phyloP scores from a whole-genome alignment of 1,140 invertebrate genomes.

The Coptotermes formosanus region DNA sequence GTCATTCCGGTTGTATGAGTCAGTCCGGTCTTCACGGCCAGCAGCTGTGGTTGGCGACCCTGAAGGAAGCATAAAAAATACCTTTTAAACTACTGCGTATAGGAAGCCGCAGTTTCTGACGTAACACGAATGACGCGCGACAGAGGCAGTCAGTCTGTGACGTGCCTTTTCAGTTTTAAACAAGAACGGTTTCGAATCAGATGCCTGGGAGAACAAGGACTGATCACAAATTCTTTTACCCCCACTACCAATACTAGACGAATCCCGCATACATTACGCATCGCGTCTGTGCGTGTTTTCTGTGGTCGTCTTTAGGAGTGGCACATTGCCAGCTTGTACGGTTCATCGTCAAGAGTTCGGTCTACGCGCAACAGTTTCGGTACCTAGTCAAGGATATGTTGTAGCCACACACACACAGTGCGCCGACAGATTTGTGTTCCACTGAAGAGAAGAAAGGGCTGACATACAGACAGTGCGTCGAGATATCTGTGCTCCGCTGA shows the following conservation, averaged over 20 bases:
- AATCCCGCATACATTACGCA: neutral
- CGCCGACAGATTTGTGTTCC: too few species aligned
- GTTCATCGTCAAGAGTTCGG: neutral
- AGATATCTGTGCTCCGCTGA: too few species aligned
- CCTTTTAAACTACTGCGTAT: neutral
- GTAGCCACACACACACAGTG: too few species aligned
- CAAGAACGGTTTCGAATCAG: neutral
- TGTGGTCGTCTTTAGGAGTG: neutral
- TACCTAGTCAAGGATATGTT: too few species aligned
- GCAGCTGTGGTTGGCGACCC: neutral
- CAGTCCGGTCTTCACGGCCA: neutral
- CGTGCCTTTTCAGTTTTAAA: too few species aligned
- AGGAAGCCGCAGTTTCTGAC: neutral
- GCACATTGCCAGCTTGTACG: neutral
- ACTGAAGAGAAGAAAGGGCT: too few species aligned
- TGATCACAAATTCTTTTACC: neutral
- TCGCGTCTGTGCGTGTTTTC: neutral
- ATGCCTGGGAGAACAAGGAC: neutral
- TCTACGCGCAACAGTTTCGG: neutral
- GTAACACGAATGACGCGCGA: neutral
- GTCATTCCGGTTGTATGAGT: neutral
- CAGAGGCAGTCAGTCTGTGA: neutral
- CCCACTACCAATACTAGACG: neutral
- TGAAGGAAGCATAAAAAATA: neutral
- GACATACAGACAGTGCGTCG: too few species aligned